Base-by-base conservation (phyloP, 2,797 vertebrate species). In the Rhincodon typus region DNA sequence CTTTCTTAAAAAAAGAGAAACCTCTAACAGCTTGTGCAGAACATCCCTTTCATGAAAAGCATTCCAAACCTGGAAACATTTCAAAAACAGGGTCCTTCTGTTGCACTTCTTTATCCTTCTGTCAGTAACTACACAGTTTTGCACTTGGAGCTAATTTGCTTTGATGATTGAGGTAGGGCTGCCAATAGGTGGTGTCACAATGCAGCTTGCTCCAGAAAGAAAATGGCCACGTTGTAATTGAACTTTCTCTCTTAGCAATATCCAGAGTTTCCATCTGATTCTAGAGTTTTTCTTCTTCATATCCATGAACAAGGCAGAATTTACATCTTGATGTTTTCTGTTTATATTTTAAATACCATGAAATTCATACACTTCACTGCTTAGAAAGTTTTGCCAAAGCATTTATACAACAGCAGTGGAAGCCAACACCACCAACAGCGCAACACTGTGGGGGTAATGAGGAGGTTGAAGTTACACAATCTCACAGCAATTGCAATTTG, bases 221-320 rank as follows among this genome's bases (percentile, higher is more conserved):
- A 95, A 95, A 95, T 95, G 46, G 42, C 70, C 94, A 77, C 94
- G 27, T 74, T 69, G 91, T 69, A 77, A 74, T 95, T 74, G 46
- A 77, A 53, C 94, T 95, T 95, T 57, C 94, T 17, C 62, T 34
- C 94, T 53, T 23, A 77, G 70, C 94, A 66, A n/a, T 62, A 90
- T 57, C 25, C 27, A 66, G 30, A 19, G n/a, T 62, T 53, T 66
- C 5, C 57, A 91, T 93, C n/a, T 67, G 23, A 69, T 69, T 93
- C 19, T 62, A 77, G 15, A 77, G 21, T 53, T 95, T 74, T 38
- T 38, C 34, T 38, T n/a, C 77, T 23, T 91, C 67, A 53, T 77
- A 77, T 57, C 94, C 42, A 34, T 1, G 25, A 53, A 72, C 42
- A 19, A 15, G 67, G 94, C 46, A 53, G 42, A 74, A 77, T 95